Evolutionary conservation across 1,140 invertebrate species (phyloP), one percentile per base, ranked within the genome.

Genomic region (Zaprionus ornatus): DNA sequence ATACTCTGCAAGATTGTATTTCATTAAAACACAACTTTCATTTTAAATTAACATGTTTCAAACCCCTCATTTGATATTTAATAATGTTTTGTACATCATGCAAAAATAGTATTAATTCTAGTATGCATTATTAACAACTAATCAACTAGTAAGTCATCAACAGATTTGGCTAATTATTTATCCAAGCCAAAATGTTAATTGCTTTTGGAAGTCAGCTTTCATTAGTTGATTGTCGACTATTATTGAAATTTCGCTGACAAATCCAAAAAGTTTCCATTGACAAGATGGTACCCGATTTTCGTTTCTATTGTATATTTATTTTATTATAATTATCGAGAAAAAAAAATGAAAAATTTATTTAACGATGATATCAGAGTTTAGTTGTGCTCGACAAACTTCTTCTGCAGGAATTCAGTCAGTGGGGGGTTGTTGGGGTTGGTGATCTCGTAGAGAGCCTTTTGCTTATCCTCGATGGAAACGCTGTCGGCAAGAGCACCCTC

Each of bases 391-490:
- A 64, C 56, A 48, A 74, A 85, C 65, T 85, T 85, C 63, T 72
- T 74, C 23, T 82, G 78, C 40, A 85, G 21, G 68, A 59, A 85
- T 54, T 82, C 71, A n/a, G 61, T 77, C 37, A 85, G 42, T 15
- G 79, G 70, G 1, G 52, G 23, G 21, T 85, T 75, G 29, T 40
- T 35, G 6, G 82, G 80, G 48, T 85, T 85, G 19, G 80, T 85
- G 32, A 85, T 65, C 40, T 85, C 77, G 3, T 50, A 70, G 10
- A 82, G 70, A 12, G 54, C 35, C 82, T 74, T 80, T 62, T 85
- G 82, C 57, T 85, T 85, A 23, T 77, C 80, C 25, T 85, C 80
- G n/a, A 80, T 35, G 25, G 59, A 50, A 0, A 82, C 57, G n/a
- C 37, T 27, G 13, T 69, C 64, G 54, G 27, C 50, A 3, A 85